Evolutionary conservation across 2,113 vertebrate genomes (phyloP).

Genomic region (Petaurus breviceps): DNA sequence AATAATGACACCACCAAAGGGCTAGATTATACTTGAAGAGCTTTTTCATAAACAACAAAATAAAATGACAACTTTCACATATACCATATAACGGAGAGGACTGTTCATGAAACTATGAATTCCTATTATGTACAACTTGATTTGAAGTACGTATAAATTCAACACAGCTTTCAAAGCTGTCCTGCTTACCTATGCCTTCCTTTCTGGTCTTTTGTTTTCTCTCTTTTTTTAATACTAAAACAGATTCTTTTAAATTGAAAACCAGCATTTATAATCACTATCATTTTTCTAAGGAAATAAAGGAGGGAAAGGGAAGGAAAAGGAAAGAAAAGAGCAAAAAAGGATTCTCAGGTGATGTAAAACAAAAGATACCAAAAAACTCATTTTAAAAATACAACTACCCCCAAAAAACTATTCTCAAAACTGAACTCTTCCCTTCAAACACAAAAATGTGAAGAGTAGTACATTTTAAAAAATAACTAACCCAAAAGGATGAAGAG

Average conservation of each 20-base stretch:
- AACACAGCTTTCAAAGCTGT: background rate
- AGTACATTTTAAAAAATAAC: background rate
- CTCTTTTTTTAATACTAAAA: background rate
- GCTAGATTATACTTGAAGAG: background rate
- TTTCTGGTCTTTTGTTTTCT: background rate
- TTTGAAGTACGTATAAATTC: background rate
- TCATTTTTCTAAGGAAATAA: conserved; percentile 52
- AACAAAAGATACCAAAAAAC: background rate
- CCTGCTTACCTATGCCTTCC: background rate
- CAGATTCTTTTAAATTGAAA: conserved; percentile 49
- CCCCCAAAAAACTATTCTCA: background rate
- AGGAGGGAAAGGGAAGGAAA: background rate
- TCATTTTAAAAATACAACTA: background rate
- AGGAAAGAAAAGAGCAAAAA: background rate
- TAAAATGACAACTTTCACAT: background rate
- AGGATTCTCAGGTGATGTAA: background rate
- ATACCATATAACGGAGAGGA: background rate
- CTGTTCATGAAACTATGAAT: background rate
- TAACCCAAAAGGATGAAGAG: background rate
- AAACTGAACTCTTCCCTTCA: background rate
- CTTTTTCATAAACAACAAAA: background rate
- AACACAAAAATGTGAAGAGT: background rate
- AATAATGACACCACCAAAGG: conserved; percentile 6
- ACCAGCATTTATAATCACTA: conserved; percentile 23
- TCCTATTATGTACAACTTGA: background rate